Conservation (phyloP, 2,113 vertebrate genomes). For the Caracal caracal region DNA sequence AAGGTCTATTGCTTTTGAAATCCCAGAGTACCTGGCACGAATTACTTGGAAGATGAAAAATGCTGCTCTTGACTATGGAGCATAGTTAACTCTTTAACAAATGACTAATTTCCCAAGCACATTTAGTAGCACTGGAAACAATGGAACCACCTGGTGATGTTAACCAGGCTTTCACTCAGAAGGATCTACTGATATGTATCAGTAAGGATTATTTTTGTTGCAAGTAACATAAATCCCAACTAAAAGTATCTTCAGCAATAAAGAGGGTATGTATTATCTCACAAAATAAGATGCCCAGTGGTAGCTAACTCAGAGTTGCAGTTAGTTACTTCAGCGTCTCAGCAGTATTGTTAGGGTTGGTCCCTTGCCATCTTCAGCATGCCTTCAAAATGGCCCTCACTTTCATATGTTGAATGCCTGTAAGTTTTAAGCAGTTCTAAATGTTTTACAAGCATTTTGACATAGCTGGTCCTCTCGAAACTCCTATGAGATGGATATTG, state of each 20-base stretch:
- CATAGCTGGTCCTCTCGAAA: background rate
- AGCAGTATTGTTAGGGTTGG: background rate
- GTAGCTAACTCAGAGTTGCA: background rate
- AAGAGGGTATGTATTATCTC: background rate
- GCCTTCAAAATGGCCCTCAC: background rate
- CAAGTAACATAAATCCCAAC: background rate
- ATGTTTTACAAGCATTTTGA: conserved; percentile 4
- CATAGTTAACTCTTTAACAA: conserved; percentile 1
- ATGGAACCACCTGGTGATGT: background rate
- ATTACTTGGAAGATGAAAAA: background rate
- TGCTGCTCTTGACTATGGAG: background rate
- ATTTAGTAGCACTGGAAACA: background rate
- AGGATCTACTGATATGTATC: background rate
- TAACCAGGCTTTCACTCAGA: background rate
- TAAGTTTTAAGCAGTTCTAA: background rate
- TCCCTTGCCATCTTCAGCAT: background rate
- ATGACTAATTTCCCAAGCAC: background rate
- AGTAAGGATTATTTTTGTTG: background rate
- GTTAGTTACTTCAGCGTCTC: background rate
- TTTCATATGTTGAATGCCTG: background rate
- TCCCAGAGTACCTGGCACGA: background rate
- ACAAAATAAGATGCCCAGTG: background rate
- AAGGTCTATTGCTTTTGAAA: conserved; percentile 7
- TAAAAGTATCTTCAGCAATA: background rate
- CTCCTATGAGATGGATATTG: background rate